Conservation (phyloP, 1,140 invertebrate genomes). For the Battus philenor region DNA sequence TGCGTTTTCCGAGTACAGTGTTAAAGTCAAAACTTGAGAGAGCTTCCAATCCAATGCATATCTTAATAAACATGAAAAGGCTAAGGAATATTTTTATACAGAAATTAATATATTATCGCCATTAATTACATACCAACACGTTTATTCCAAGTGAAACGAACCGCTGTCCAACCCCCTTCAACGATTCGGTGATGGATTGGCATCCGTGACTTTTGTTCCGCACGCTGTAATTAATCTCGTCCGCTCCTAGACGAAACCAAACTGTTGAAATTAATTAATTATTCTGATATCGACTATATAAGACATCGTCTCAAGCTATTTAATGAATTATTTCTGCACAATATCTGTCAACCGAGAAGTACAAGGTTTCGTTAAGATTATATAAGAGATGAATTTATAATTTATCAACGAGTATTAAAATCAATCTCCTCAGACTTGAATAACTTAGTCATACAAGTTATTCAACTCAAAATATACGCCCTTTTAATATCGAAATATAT, state of each 20-base stretch:
- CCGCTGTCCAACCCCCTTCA: constrained; percentile 52
- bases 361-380: too few species aligned
- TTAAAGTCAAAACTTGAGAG: neutral
- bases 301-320: neutral
- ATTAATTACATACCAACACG: constrained; percentile 9
- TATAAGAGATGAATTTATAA: too few species aligned
- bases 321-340: neutral
- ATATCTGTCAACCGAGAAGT: constrained; percentile 12
- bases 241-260: constrained; percentile 28
- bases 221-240: constrained; percentile 49
- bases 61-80: too few species aligned
- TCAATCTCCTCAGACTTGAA: too few species aligned
- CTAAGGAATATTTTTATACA: too few species aligned
- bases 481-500: too few species aligned
- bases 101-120: constrained; percentile 8
- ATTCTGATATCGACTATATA: constrained; percentile 8
- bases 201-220: constrained; percentile 56
- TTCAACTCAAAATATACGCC: too few species aligned
- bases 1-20: too few species aligned
- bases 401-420: too few species aligned
- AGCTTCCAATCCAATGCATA: neutral
- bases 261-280: constrained; percentile 22
- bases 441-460: too few species aligned
- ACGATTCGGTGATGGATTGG: constrained; percentile 45
- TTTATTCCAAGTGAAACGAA: constrained; percentile 21